These are phyloP conservation scores for Hydrozoanthus tunicans DNA, from an alignment of 64 coral and sea anemone species.

Conservation along the genomic window DNA sequence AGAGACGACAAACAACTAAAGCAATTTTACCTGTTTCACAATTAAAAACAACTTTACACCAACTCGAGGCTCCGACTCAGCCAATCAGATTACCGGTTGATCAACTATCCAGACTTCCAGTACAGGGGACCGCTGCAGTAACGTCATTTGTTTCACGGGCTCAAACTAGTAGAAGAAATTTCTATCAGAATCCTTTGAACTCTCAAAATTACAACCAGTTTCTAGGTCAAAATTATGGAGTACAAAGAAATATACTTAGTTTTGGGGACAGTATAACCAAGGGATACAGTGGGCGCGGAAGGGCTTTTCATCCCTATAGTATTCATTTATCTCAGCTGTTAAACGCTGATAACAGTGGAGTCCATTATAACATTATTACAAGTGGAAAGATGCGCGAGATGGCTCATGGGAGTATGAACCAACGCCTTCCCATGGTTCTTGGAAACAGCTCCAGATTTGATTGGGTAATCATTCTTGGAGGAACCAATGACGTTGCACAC, in stretches of 20 bases:
- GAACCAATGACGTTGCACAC: slow-evolving; percentile 98
- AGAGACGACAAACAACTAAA: slow-evolving; percentile 22
- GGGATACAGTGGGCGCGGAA: slow-evolving; percentile 77
- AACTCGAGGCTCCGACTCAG: not conserved
- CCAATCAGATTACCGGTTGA: not conserved
- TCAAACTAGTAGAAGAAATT: not conserved
- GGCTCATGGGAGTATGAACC: slow-evolving; percentile 94
- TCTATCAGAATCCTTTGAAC: slow-evolving; percentile 9
- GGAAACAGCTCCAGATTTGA: slow-evolving; percentile 91
- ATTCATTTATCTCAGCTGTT: slow-evolving; percentile 72
- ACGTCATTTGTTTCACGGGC: not conserved
- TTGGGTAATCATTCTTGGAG: slow-evolving; percentile 95
- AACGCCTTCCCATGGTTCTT: slow-evolving; percentile 84
- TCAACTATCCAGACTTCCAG: slow-evolving; percentile 1
- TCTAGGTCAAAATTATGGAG: slow-evolving; percentile 46
- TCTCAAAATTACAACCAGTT: not conserved
- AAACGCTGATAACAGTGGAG: slow-evolving; percentile 50
- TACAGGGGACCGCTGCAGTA: not conserved
- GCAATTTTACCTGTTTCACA: not conserved
- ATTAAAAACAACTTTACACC: not conserved
- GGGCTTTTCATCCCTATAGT: slow-evolving; percentile 81
- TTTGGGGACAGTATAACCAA: slow-evolving; percentile 96
- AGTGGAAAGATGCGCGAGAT: slow-evolving; percentile 88
- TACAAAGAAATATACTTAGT: slow-evolving; percentile 74
- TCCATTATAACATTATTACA: slow-evolving; percentile 70